A percentile compares a stretch with the other conserved stretches of the same genome.
Conservation (phyloP, 2,797 vertebrate genomes). For the Urosaurus nigricauda region DNA sequence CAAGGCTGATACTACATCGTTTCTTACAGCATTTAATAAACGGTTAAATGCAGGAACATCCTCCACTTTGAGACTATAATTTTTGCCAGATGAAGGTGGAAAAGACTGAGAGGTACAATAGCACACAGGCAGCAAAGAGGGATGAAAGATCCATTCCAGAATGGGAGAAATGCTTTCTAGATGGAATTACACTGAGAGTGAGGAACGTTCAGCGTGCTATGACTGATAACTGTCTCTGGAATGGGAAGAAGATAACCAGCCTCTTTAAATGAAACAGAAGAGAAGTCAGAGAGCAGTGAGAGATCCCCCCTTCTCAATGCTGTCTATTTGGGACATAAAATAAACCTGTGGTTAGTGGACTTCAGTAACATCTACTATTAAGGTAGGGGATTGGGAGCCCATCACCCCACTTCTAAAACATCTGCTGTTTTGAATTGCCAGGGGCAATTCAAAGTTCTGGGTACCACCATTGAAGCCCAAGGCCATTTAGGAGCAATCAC, state of each 20-base stretch:
- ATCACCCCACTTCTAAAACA: not conserved
- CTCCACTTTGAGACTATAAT: conserved; percentile 72
- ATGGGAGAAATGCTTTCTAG: not conserved
- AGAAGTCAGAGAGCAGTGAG: not conserved
- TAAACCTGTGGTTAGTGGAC: not conserved
- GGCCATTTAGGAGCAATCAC: not conserved
- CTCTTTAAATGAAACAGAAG: not conserved
- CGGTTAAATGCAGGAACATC: conserved; percentile 67
- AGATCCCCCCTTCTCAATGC: not conserved
- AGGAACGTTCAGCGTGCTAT: not conserved
- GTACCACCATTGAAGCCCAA: not conserved
- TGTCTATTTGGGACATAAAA: conserved; percentile 1
- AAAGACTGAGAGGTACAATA: conserved; percentile 19
- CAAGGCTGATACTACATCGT: conserved; percentile 65
- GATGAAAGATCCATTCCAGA: conserved; percentile 23
- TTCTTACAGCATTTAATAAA: conserved; percentile 74
- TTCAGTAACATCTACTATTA: not conserved
- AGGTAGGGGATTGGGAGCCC: not conserved
- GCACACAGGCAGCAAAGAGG: conserved; percentile 26
- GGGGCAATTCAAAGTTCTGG: not conserved
- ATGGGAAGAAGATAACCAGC: not conserved
- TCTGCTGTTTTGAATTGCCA: not conserved
- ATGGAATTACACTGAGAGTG: not conserved
- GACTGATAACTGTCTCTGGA: not conserved
- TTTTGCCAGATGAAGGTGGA: conserved; percentile 70